Base-by-base conservation (phyloP, 2,888 invertebrate genomes). In the Epinotia demarniana region DNA sequence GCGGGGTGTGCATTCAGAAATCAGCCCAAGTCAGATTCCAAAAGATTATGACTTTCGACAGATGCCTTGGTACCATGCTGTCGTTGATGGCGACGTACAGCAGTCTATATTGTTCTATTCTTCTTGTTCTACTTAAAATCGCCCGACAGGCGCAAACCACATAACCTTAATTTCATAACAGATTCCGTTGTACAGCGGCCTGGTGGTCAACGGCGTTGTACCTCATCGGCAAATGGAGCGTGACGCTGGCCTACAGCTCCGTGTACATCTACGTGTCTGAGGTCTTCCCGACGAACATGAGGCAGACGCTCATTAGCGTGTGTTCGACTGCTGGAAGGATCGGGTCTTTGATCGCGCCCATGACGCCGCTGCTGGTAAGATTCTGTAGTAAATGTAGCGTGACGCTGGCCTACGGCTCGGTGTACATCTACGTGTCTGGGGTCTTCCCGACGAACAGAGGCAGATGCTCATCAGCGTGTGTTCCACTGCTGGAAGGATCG, bases 221-320 rank as follows among this genome's bases (percentile, higher is more conserved):
- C 85, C 90, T 96, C 81, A 83, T 95, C 18, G 96, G 96, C 58
- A 96, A 96, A 85, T 96, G 95, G 90, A 95, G 95, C 78, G 96
- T 96, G 77, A 96, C 96, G 0, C 91, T 95, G 69, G 95, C 96
- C 0, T 96, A 96, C 87, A 95, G 95, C 43, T 94, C 95, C 11
- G 92, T 96, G 64, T 96, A 96, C 87, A 95, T 96, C 81, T 95
- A 96, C 87, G 96, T 96, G 23, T 95, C 96, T 0, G 96, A 96
- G 85, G 95, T 96, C 77, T 96, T 96, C 87, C 96, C 96, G 0
- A 96, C 96, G 0, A 95, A 95, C 76, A 92, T 96, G 87, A 86
- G 96, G 74, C 96, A 96, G 86, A 96, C 96, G 0, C 88, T 96
- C 63, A 95, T 96, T 86, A 96, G 96, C 71, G 93, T 95, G 66